Base-by-base conservation (phyloP, 1,140 invertebrate genomes). In the Globodera ellingtonae region DNA sequence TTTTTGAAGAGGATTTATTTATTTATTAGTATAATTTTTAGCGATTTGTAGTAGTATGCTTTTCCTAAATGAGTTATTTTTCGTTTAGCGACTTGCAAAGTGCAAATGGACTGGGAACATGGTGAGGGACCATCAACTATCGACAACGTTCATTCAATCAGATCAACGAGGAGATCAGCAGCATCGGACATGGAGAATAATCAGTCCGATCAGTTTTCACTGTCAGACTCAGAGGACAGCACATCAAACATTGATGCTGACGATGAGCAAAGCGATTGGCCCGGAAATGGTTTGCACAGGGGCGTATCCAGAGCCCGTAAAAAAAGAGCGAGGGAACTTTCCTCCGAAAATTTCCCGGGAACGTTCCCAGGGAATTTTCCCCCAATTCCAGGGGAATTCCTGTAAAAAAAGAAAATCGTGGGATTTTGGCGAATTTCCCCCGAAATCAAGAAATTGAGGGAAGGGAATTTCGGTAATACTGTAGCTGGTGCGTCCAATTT, bases 181-280 rank as follows among this genome's bases (percentile, higher is more conserved):
- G 65, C 78, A 6, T 79, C 70, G 46, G 78, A 56, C 18, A 44
- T 72, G 13, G 21, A 44, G 44, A 74, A 15, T 47, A 75, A 47
- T 21, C 18, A 56, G 4, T 79, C 78, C 21, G 78, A 79, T 35
- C 56, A 73, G 44, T 67, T 70, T 52, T 79, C 69, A 21, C 52
- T 46, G 8, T 79, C 48, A 50, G 75, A 76, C 13, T 35, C 35
- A 59, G 66, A 67, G 46, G 65, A 47, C 21, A 72, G 78, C 46
- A 70, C 24, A 18, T 56, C 66, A 10, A 66, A 81, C 46, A 72
- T 69, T 78, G 80, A 81, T 70, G 80, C 80, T 5, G 80, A 81
- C 48, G 80, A 81, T 67, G 80, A 81, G 47, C 80, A 81, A 72
- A 78, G 75, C 7, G 80, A 81, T 50, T 81, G 76, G 56, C 80